phyloP scores from a whole-genome alignment of 2,113 vertebrate genomes.

The Varanus komodoensis region DNA sequence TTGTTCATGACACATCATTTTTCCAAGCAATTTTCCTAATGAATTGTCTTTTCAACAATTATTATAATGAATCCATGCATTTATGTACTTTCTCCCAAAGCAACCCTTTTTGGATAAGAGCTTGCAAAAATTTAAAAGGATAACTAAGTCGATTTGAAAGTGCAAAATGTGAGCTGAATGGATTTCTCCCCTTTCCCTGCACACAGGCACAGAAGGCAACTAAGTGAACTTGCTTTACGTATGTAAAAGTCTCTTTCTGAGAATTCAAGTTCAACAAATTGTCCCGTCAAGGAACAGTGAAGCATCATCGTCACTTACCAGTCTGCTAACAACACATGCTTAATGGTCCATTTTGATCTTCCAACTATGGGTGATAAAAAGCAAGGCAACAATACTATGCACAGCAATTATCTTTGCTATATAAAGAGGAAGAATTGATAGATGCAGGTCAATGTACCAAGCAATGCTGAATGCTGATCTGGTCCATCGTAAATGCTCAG shows the following conservation, averaged over 20 bases:
- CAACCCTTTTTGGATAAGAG: too few relatives aligned
- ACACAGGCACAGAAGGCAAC: too few relatives aligned
- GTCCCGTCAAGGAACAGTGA: not conserved
- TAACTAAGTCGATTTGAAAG: too few relatives aligned
- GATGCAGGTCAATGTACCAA: slow-evolving; percentile 10
- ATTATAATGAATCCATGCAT: too few relatives aligned
- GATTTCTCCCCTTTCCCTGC: not conserved
- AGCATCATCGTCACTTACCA: not conserved
- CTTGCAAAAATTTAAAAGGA: too few relatives aligned
- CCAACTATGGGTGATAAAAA: not conserved
- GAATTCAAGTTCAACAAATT: not conserved
- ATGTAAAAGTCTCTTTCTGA: not conserved
- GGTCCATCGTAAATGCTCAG: slow-evolving; percentile 36
- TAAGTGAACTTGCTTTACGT: not conserved
- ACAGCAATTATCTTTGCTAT: not conserved
- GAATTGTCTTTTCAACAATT: too few relatives aligned
- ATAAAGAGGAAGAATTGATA: not conserved
- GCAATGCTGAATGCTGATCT: not conserved
- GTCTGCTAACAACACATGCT: not conserved
- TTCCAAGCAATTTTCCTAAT: too few relatives aligned
- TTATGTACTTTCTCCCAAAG: too few relatives aligned
- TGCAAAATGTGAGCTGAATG: not conserved
- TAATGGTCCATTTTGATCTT: not conserved
- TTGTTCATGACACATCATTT: too few relatives aligned
- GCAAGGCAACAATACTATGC: not conserved